Evolutionary conservation across 2,888 invertebrate species (phyloP).

Genomic region (Odontocerum albicorne): DNA sequence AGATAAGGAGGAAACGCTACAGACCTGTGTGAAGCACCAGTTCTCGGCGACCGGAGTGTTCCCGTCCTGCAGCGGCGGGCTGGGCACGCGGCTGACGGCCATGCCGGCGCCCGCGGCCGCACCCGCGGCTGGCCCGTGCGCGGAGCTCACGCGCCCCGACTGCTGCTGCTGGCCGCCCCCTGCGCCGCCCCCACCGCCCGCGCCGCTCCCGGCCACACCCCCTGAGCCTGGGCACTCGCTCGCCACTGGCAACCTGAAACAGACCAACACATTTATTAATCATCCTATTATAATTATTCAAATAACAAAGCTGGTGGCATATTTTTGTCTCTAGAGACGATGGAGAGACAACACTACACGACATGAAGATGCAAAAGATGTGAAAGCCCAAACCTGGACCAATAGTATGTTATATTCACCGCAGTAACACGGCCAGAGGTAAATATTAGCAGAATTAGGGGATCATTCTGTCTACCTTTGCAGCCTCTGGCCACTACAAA

Average conservation of each 20-base stretch:
- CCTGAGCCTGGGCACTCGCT: constrained; percentile 63
- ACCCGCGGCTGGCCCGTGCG: constrained; percentile 73
- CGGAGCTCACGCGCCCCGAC: constrained; percentile 87
- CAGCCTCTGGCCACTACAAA: too few species aligned
- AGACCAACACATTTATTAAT: constrained; percentile 37
- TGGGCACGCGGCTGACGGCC: constrained; percentile 96
- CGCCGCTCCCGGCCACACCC: constrained; percentile 80
- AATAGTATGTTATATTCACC: too few species aligned
- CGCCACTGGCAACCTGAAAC: constrained; percentile 74
- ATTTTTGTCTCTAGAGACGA: too few species aligned
- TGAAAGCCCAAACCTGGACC: too few species aligned
- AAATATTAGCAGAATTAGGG: too few species aligned
- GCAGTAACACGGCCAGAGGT: too few species aligned
- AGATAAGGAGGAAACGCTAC: too few species aligned
- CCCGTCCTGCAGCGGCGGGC: constrained; percentile 92
- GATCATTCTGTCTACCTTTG: too few species aligned
- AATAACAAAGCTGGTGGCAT: too few species aligned
- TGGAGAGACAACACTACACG: too few species aligned
- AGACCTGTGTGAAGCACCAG: constrained; percentile 99
- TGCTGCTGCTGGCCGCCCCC: constrained; percentile 73
- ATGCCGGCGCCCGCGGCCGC: constrained; percentile 82
- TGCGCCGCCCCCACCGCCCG: constrained; percentile 70
- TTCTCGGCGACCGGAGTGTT: constrained; percentile 98
- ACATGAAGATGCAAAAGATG: too few species aligned
- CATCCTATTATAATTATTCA: too few species aligned